Conservation (phyloP, 2,113 vertebrate species). For the Narcine bancroftii region DNA sequence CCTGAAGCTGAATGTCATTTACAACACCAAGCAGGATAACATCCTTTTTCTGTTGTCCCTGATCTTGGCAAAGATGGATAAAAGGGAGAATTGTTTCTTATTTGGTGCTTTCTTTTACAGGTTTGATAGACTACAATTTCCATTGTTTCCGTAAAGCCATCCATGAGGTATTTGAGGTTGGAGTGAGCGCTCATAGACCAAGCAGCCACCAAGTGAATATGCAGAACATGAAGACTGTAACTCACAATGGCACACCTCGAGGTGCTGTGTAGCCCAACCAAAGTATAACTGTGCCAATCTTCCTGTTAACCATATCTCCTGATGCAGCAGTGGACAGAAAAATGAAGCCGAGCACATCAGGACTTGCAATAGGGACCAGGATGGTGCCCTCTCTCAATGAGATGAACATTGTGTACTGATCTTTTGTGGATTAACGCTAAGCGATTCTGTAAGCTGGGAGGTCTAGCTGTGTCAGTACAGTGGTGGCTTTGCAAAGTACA, state of each 20-base stretch:
- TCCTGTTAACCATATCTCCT: slow-evolving; percentile 50
- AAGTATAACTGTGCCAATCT: slow-evolving; percentile 48
- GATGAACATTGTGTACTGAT: slow-evolving; percentile 37
- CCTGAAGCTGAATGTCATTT: neutral
- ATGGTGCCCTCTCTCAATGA: slow-evolving; percentile 23
- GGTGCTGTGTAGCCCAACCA: slow-evolving; percentile 69
- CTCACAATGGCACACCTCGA: slow-evolving; percentile 87
- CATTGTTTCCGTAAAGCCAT: slow-evolving; percentile 99
- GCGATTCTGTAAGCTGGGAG: slow-evolving; percentile 35
- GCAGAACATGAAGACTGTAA: slow-evolving; percentile 79
- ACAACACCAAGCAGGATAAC: neutral
- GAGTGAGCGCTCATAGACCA: slow-evolving; percentile 71
- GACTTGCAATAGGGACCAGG: slow-evolving; percentile 35
- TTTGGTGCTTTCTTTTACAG: slow-evolving; percentile 51
- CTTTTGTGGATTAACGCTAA: slow-evolving; percentile 37
- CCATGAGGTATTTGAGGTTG: slow-evolving; percentile 97
- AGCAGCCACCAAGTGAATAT: slow-evolving; percentile 66
- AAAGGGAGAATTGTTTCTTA: neutral
- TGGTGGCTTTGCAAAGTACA: slow-evolving; percentile 31
- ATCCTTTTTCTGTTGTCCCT: neutral
- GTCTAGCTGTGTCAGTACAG: slow-evolving; percentile 34
- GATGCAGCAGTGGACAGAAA: slow-evolving; percentile 34
- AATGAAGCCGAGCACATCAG: slow-evolving; percentile 26
- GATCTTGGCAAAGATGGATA: neutral
- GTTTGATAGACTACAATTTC: slow-evolving; percentile 99